Evolutionary conservation across 2,888 invertebrate genomes (phyloP).

Genomic region (Bibio marci): DNA sequence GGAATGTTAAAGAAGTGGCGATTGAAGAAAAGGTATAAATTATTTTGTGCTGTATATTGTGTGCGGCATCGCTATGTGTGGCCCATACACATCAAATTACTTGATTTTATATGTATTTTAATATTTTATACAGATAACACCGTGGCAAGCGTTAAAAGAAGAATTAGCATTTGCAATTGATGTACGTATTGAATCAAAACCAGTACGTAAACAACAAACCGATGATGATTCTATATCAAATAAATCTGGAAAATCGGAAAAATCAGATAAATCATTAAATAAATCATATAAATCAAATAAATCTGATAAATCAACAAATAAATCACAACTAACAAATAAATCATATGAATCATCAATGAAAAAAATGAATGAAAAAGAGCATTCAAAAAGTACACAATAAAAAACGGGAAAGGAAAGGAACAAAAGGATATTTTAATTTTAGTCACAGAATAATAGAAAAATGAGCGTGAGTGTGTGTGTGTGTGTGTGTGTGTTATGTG

Average conservation of each 20-base stretch:
- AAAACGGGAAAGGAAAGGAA: not conserved
- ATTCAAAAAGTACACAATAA: not conserved
- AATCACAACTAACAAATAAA: too few species aligned
- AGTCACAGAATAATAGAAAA: not conserved
- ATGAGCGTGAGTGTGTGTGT: not conserved
- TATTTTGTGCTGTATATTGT: too few species aligned
- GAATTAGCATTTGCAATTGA: slow-evolving; percentile 55
- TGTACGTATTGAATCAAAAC: slow-evolving; percentile 57
- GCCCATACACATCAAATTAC: not conserved
- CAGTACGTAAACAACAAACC: slow-evolving; percentile 27
- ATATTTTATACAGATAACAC: slow-evolving; percentile 38
- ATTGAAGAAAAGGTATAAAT: slow-evolving; percentile 58
- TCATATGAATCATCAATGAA: too few species aligned
- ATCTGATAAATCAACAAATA: too few species aligned
- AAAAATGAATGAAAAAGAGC: too few species aligned
- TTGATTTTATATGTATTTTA: not conserved
- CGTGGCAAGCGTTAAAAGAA: slow-evolving; percentile 46
- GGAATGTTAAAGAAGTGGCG: slow-evolving; percentile 64
- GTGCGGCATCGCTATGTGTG: not conserved
- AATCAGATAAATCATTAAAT: not conserved
- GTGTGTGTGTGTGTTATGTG: not conserved
- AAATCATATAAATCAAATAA: not conserved
- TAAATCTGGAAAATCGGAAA: not conserved
- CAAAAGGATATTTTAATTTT: not conserved
- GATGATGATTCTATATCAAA: not conserved